Evolutionary conservation across 2,888 invertebrate species (phyloP).

Genomic region (Alentia gelatinosa): DNA sequence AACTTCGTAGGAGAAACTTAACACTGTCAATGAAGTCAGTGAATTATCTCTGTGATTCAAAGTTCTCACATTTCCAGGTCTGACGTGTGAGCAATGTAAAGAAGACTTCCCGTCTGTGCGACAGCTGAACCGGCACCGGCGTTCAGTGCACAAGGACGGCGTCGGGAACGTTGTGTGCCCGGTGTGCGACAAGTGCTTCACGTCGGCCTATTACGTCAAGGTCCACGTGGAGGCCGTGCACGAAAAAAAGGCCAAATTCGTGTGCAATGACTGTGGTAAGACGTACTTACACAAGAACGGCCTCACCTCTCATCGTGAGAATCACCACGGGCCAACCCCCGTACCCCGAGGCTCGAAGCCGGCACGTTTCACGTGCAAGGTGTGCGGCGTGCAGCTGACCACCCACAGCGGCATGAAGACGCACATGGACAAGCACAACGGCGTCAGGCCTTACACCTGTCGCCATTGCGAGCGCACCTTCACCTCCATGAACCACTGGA

Average conservation of each 20-base stretch:
- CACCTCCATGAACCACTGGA: neutral
- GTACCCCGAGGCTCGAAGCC: neutral
- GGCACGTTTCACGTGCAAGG: neutral
- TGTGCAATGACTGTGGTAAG: neutral
- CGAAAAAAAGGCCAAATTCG: neutral
- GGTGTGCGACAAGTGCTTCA: neutral
- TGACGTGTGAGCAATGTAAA: neutral
- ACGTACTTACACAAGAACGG: neutral
- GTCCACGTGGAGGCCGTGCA: neutral
- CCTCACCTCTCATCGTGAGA: neutral
- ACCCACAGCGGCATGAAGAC: neutral
- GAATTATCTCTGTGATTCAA: no score
- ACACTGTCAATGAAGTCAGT: no score
- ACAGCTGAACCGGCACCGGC: neutral
- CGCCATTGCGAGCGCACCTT: neutral
- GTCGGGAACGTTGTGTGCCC: neutral
- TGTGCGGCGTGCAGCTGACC: neutral
- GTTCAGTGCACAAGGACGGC: neutral
- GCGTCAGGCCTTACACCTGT: constrained; percentile 6
- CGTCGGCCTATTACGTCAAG: neutral
- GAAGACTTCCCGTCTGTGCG: neutral
- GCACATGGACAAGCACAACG: neutral
- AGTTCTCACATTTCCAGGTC: neutral
- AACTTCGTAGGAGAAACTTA: no score
- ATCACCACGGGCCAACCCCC: neutral